Base-by-base conservation (phyloP, 2,888 invertebrate species). In the Quadriops clusia region DNA sequence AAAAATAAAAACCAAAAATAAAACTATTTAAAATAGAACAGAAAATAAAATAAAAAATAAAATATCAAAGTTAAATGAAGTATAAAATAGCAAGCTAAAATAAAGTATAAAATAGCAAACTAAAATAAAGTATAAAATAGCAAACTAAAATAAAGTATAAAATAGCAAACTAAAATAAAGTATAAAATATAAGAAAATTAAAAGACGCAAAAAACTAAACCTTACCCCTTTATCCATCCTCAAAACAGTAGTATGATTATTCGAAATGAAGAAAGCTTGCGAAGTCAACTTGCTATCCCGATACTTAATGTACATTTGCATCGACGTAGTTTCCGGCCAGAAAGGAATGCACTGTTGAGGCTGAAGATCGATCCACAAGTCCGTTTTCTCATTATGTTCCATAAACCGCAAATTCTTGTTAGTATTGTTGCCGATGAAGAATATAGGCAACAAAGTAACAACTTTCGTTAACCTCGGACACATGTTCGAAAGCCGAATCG, bases 371-470 rank as follows among this genome's bases (percentile, higher is more conserved):
- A 78, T 70, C 86, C 85, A 86, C 6, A 86, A 63, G 58, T 86
- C 86, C 0, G 83, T 81, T 22, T 78, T 72, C 51, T 85, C 84
- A 49, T 85, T 84, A 54, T 82, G 79, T 51, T 86, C 85, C 85
- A 86, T 85, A 61, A 78, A 85, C 58, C 60, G 52, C 38, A 62
- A 42, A 31, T 61, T 56, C 44, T 63, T 70, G 39, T 69, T 70
- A 0, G 78, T 77, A 44, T 74, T 72, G 58, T 86, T 87, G 43
- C 67, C 68, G 0, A 86, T 75, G 33, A 83, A 64, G 60, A 85
- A 85, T 60, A 80, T 81, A 0, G 86, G 85, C 23, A 80, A 64
- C 5, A 86, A 68, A 0, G 81, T 82, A 17, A 86, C 72, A 30
- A 86, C 79, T 53, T 80, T 82, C 0, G 84, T 85, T 33, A 82